Evolutionary conservation across 2,888 invertebrate species (phyloP).

Genomic region (Nemoura dubitans): DNA sequence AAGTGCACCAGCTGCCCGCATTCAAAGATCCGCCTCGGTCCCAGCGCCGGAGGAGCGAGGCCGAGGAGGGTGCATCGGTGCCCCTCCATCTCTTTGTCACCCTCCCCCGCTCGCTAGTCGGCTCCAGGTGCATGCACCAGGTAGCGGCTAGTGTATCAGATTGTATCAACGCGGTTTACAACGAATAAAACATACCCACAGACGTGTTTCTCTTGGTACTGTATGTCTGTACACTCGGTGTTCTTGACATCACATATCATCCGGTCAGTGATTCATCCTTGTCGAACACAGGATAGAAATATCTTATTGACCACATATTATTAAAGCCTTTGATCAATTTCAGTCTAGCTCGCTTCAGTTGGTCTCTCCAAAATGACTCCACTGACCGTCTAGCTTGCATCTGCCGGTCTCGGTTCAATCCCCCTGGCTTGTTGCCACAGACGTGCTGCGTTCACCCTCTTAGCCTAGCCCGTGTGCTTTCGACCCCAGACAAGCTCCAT

Average conservation of each 20-base stretch:
- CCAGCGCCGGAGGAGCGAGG: background rate
- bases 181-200: background rate
- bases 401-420: constrained; percentile 31
- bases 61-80: background rate
- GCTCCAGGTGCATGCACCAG: constrained; percentile 9
- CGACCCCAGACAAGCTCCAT: constrained; percentile 18
- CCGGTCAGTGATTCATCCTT: background rate
- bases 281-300: background rate
- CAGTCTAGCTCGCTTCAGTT: background rate
- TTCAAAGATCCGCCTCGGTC: background rate
- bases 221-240: background rate
- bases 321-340: background rate
- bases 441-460: constrained; percentile 17
- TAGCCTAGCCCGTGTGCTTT: background rate
- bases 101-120: constrained; percentile 8
- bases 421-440: constrained; percentile 32
- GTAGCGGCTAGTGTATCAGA: constrained; percentile 16
- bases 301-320: background rate
- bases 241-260: background rate
- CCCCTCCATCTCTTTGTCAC: background rate
- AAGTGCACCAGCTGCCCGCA: constrained; percentile 17
- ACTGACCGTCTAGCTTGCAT: background rate
- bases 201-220: background rate
- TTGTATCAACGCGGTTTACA: background rate
- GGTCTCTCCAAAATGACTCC: background rate